Evolutionary conservation across 2,888 invertebrate genomes (phyloP).

Genomic region (Drosophila gaucha): DNA sequence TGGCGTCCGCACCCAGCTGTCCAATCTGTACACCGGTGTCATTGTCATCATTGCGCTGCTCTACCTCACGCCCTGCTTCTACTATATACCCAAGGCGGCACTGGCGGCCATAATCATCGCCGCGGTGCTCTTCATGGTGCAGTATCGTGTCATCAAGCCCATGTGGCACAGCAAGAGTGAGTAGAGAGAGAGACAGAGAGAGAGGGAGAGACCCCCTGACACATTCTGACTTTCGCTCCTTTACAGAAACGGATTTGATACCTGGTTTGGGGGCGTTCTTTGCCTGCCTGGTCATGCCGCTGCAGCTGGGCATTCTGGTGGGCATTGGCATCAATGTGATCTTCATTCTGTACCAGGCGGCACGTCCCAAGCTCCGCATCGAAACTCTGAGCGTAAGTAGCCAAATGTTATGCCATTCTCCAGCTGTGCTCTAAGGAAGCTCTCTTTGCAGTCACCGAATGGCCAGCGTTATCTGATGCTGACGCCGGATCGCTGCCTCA

Average conservation of each 20-base stretch:
- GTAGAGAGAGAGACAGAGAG: slow-evolving; percentile 75
- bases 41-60: slow-evolving; percentile 93
- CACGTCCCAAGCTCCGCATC: slow-evolving; percentile 92
- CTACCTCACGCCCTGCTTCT: slow-evolving; percentile 95
- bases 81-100: slow-evolving; percentile 93
- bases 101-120: slow-evolving; percentile 96
- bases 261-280: slow-evolving; percentile 94
- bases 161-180: slow-evolving; percentile 96
- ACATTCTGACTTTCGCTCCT: neutral
- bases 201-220: neutral
- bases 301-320: slow-evolving; percentile 94
- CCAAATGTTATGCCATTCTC: neutral
- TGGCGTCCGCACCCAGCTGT: slow-evolving; percentile 94
- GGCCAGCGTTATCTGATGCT: slow-evolving; percentile 92
- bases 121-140: slow-evolving; percentile 96
- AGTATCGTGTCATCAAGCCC: slow-evolving; percentile 93
- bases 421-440: neutral
- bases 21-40: slow-evolving; percentile 92
- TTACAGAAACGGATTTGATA: slow-evolving; percentile 92
- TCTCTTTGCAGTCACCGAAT: slow-evolving; percentile 85
- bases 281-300: slow-evolving; percentile 91
- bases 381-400: slow-evolving; percentile 90
- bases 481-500: slow-evolving; percentile 94
- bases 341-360: slow-evolving; percentile 94
- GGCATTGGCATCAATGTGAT: slow-evolving; percentile 93